Conservation (phyloP, 1,140 invertebrate species). For the Hermetia illucens region DNA sequence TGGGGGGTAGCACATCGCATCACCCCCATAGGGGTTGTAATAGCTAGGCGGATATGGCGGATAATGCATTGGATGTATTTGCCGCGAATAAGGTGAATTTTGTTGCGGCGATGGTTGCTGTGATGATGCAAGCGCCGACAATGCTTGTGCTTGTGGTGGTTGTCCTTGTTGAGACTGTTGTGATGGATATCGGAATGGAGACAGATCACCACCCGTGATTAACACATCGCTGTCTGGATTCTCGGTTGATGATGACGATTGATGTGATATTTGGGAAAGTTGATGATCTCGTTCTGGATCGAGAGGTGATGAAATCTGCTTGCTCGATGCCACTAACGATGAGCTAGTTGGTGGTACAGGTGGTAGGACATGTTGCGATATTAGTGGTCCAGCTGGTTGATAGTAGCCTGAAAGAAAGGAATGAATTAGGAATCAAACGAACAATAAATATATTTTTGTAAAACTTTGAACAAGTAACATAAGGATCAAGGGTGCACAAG, state of each 20-base stretch:
- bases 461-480: too few species aligned
- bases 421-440: conserved; percentile 17
- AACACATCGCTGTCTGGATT: conserved; percentile 32
- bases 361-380: conserved; percentile 47
- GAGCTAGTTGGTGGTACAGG: conserved; percentile 33
- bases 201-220: conserved; percentile 12
- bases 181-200: conserved; percentile 11
- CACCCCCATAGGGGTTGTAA: conserved; percentile 27
- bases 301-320: conserved; percentile 7
- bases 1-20: conserved; percentile 41
- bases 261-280: conserved; percentile 12
- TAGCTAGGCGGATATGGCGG: conserved; percentile 38
- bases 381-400: conserved; percentile 74
- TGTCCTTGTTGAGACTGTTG: background rate
- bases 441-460: too few species aligned
- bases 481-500: too few species aligned
- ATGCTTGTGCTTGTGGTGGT: conserved; percentile 10
- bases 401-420: conserved; percentile 57
- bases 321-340: too few species aligned
- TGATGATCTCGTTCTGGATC: conserved; percentile 8
- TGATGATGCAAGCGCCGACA: conserved; percentile 6
- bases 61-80: conserved; percentile 29
- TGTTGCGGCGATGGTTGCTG: conserved; percentile 15
- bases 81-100: conserved; percentile 30
- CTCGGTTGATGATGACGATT: conserved; percentile 23